Base-by-base conservation (phyloP, 2,797 vertebrate genomes). In the Coccyzus lansbergi region DNA sequence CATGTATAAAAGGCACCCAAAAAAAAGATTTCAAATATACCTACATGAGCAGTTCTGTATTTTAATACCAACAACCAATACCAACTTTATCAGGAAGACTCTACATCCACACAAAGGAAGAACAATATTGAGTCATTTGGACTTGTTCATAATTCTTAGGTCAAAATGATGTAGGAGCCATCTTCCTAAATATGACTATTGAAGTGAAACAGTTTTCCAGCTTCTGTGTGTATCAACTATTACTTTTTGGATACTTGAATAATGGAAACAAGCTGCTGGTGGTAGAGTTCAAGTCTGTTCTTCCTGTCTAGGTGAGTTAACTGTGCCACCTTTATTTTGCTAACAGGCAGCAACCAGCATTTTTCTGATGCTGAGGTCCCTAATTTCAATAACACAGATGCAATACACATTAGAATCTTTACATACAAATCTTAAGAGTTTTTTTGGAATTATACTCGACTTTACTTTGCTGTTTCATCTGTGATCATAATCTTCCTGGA, bases 131-230 rank as follows among this genome's bases (percentile, higher is more conserved):
- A 3, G 0, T 14, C 0, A 0, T 10, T 19, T 48, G 26, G 33
- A 74, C 72, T 78, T 69, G 24, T 12, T 83, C 49, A 42, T 71
- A 86, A 93, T 81, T 33, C 56, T 81, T n/a, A 86, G 64, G 93
- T 88, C 88, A 78, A 90, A 93, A 90, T 29, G n/a, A n/a, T n/a
- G n/a, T n/a, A 88, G 80, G 36, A 91, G 10, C 22, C 44, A 12
- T 82, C 34, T 36, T 78, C 14, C 67, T 86, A 88, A 92, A 93
- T 38, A 78, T 10, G 63, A 80, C 84, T 94, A 90, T 22, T 90
- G 80, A 86, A 86, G 44, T 59, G 18, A 95, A 94, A 79, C 31
- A 70, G 76, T 72, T 74, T 79, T 79, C 84, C 48, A 82, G 59
- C 13, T 48, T 74, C 51, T 92, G 8, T 69, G 40, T 83, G 79